Conservation (phyloP, 2,888 invertebrate species). For the Apoderus coryli region DNA sequence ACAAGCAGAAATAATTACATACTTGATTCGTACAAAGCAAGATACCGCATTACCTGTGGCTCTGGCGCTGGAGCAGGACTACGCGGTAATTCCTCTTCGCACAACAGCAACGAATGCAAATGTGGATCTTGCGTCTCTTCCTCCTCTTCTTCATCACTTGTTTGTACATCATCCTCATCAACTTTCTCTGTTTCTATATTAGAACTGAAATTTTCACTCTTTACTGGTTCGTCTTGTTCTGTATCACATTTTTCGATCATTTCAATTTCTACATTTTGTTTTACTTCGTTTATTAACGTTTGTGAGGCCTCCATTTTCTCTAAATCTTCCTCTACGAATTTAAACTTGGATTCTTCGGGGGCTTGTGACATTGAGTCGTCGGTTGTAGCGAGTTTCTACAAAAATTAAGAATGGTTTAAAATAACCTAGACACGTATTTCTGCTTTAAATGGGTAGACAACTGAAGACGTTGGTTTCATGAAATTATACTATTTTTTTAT, state of each 20-base stretch:
- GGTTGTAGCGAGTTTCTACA: slow-evolving; percentile 14
- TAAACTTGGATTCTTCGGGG: too few species aligned
- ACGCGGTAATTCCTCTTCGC: slow-evolving; percentile 83
- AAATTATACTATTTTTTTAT: too few species aligned
- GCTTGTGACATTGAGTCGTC: slow-evolving; percentile 24
- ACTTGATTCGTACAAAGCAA: not conserved
- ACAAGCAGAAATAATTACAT: not conserved
- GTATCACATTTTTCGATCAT: slow-evolving; percentile 1
- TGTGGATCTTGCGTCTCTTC: slow-evolving; percentile 47
- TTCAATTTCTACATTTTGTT: not conserved
- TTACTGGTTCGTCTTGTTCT: slow-evolving; percentile 14
- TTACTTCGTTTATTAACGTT: not conserved
- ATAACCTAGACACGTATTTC: too few species aligned
- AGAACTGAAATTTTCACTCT: slow-evolving; percentile 28
- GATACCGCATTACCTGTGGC: too few species aligned
- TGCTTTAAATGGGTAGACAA: too few species aligned
- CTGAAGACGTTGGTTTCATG: too few species aligned
- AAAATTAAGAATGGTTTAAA: too few species aligned
- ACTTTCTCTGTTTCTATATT: slow-evolving; percentile 19
- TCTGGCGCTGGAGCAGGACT: slow-evolving; percentile 61
- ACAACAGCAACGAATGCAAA: slow-evolving; percentile 55
- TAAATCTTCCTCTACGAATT: too few species aligned
- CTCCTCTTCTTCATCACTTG: slow-evolving; percentile 18
- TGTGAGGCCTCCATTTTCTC: slow-evolving; percentile 10
- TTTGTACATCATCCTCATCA: slow-evolving; percentile 18